Percentiles rank a stretch among this genome's conserved stretches.
Evolutionary conservation across 1,140 invertebrate genomes (phyloP).

Genomic region (Neuroterus valhalla): DNA sequence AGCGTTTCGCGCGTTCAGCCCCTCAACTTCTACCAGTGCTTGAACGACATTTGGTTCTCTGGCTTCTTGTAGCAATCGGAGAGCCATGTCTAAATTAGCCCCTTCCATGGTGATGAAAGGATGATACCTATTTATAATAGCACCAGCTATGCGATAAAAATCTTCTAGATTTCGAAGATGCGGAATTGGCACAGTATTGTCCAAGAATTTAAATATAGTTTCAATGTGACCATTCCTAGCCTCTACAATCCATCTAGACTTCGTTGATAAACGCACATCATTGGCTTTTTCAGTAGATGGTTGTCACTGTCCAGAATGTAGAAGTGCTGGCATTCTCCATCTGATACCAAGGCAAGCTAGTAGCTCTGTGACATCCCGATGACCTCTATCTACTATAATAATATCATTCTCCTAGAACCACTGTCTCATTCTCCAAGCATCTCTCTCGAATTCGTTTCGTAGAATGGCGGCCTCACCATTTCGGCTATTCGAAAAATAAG

Average conservation of each 20-base stretch:
- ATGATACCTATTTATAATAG: background rate
- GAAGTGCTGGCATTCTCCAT: too few species aligned
- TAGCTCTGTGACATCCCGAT: too few species aligned
- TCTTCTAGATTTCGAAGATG: background rate
- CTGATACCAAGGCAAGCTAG: too few species aligned
- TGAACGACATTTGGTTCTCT: background rate
- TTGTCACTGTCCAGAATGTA: background rate
- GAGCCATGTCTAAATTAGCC: background rate
- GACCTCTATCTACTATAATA: constrained; percentile 1
- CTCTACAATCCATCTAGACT: too few species aligned
- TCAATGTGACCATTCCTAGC: too few species aligned
- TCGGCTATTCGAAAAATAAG: constrained; percentile 5
- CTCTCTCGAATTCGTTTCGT: constrained; percentile 14
- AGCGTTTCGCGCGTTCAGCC: background rate
- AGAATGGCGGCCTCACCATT: constrained; percentile 11
- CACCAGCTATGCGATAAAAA: background rate
- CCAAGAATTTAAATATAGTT: too few species aligned
- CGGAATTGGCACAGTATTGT: background rate
- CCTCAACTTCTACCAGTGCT: background rate
- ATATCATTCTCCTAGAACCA: background rate
- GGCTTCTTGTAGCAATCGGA: background rate
- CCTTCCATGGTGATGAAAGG: background rate
- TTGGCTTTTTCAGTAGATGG: background rate
- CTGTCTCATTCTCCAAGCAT: background rate
- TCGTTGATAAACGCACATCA: background rate